These are phyloP conservation scores for Troides oblongomaculatus DNA, from an alignment of 2,888 invertebrate species.

Conservation along the genomic window DNA sequence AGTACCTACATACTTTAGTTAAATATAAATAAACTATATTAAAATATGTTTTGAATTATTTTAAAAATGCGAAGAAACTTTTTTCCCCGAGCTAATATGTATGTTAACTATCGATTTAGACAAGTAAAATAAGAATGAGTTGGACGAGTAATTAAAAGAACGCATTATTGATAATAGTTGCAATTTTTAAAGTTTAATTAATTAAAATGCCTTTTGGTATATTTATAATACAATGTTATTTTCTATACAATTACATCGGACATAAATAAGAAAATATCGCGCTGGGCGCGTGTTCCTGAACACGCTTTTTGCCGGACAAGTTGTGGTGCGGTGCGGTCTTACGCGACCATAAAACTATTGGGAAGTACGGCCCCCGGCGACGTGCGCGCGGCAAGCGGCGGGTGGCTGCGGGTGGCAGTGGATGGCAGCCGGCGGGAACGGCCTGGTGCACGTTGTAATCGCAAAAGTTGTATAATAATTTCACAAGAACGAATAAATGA, in stretches of 20 bases:
- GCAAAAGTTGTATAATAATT: background rate
- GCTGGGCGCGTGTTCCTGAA: background rate
- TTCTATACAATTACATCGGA: slow-evolving; percentile 36
- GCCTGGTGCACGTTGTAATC: background rate
- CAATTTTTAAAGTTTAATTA: slow-evolving; percentile 40
- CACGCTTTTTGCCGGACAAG: background rate
- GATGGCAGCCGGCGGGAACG: too few species aligned
- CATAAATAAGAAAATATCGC: slow-evolving; percentile 26
- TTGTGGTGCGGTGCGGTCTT: slow-evolving; percentile 2
- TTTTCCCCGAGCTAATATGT: too few species aligned
- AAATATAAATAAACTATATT: too few species aligned
- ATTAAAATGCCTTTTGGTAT: slow-evolving; percentile 61
- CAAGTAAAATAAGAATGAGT: too few species aligned
- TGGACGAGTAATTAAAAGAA: background rate
- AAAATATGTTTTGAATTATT: too few species aligned
- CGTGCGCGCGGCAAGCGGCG: background rate
- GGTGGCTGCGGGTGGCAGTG: background rate
- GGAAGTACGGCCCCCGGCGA: background rate
- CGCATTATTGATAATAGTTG: background rate
- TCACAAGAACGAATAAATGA: too few species aligned
- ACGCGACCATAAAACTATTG: background rate
- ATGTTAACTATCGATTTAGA: too few species aligned
- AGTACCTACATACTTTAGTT: too few species aligned
- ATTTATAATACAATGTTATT: slow-evolving; percentile 39
- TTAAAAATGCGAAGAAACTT: too few species aligned